phyloP scores from a whole-genome alignment of 1,140 invertebrate species.

The Drosophila funebris region DNA sequence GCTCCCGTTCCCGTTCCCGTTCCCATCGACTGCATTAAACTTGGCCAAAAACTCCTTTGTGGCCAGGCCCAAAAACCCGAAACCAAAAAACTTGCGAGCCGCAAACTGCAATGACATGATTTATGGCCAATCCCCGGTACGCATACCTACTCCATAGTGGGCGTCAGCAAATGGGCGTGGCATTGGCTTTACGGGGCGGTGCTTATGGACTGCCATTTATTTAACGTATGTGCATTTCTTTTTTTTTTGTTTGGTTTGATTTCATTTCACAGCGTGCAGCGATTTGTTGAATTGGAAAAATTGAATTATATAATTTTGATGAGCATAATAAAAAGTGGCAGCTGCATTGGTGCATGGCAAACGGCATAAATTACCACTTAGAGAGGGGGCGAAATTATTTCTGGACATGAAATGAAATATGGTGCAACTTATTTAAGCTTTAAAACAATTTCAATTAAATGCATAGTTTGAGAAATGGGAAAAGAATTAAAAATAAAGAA shows the following conservation, averaged over 20 bases:
- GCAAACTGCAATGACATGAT: conserved; percentile 58
- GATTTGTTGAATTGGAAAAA: conserved; percentile 74
- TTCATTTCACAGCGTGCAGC: conserved; percentile 26
- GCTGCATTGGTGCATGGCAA: conserved; percentile 26
- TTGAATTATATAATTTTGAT: conserved; percentile 80
- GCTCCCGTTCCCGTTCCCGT: too few relatives aligned
- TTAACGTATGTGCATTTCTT: conserved; percentile 68
- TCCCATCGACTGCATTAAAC: conserved; percentile 45
- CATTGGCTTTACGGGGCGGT: conserved; percentile 18
- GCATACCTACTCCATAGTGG: background rate
- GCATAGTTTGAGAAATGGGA: too few relatives aligned
- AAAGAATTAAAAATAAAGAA: too few relatives aligned
- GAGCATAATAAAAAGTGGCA: conserved; percentile 69
- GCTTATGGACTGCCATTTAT: conserved; percentile 68
- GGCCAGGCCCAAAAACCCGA: conserved; percentile 1
- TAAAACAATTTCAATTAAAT: too few relatives aligned
- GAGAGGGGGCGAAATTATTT: background rate
- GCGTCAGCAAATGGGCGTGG: background rate
- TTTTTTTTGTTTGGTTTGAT: conserved; percentile 9
- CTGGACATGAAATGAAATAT: background rate
- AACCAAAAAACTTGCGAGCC: conserved; percentile 39
- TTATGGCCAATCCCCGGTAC: conserved; percentile 42
- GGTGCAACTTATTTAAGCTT: too few relatives aligned
- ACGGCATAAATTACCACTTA: conserved; percentile 14
- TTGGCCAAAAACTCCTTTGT: conserved; percentile 29